Evolutionary conservation across 2,888 invertebrate species (phyloP), one percentile per base, ranked within the genome.

Genomic region (Thecophora atra): DNA sequence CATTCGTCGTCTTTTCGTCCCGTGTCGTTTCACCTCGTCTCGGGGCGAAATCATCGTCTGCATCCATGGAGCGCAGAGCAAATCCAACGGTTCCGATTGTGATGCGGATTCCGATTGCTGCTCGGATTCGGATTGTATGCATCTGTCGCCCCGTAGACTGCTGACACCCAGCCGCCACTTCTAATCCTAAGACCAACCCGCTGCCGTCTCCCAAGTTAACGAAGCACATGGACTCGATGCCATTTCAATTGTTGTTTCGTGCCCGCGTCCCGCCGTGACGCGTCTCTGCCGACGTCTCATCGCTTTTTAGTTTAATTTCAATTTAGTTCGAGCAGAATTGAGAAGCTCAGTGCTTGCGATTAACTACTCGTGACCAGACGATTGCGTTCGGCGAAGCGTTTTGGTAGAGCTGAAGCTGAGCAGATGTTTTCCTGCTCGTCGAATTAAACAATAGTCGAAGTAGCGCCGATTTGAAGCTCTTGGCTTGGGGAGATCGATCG

Each of bases 341-440:
- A 69, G 30, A 44, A 70, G n/a, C 19, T 63, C 63, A 70, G 62
- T 63, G 51, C 70, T 52, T 62, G 19, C 62, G 62, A 62, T 63
- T 70, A 70, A 70, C 63, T 63, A 70, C 62, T 70, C 63, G 63
- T 62, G 70, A 30, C 52, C 62, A 70, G 70, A 37, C 62, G 70
- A 47, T 47, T 15, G n/a, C n/a, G 47, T 47, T 6, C 47, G 17
- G 6, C 15, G 15, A 68, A 56, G 30, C 17, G 60, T 26, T 6
- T 19, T 58, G 37, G 7, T 37, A 11, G 37, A 37, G 37, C 37
- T 37, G 37, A 37, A 37, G 37, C 37, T 37, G 37, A 37, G n/a
- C 42, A 30, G 37, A 44, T 26, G 56, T 44, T n/a, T 42, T 2
- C 5, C 37, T 54, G 6, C 11, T 6, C 6, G 54, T n/a, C 21